Evolutionary conservation across 35 echinoderm and acorn worm species (phyloP), one percentile per base, ranked within the genome.

Genomic region (Heliocidaris tuberculata): DNA sequence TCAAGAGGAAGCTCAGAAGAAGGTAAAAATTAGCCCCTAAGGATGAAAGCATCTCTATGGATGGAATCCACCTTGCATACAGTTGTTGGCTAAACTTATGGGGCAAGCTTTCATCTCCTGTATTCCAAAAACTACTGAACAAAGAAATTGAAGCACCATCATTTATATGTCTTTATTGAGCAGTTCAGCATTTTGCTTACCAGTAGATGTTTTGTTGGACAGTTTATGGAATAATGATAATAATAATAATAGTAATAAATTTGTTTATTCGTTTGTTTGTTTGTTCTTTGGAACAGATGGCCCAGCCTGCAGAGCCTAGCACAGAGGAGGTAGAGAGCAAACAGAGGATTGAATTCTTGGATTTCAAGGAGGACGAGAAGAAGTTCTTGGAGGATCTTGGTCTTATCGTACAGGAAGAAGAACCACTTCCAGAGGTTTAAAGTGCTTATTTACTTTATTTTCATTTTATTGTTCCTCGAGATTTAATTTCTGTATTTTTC

Each of bases 331-430:
- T 97, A 3, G 96, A 99, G 17, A 97, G 94, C 85, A 99, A 96
- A 94, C 87, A 97, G 97, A 93, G 92, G 60, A 61, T 96, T 30
- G 94, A 93, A 2, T 99, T 65, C 86, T 13, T 97, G 52, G 98
- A 99, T 70, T 99, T 96, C 92, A 49, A 95, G 49, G 98, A 99
- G 59, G 97, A 97, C 48, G 97, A 96, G 86, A 99, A 97, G 96
- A 99, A 97, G 85, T 99, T 97, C 94, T 86, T 99, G 31, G 94
- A 92, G 48, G 96, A 97, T 10, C 92, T 97, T 2, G 98, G 98
- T 19, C 95, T 99, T 7, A 16, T 95, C 6, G 86, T 94, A 47
- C 85, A 94, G 61, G 94, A 89, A 31, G 97, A 99, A 12, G 98
- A 99, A 52, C 97, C 97, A 31, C 71, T 99, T 10, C 98, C 98